A percentile compares a stretch with the other conserved stretches of the same genome.
These are phyloP conservation scores for Amazonetta brasiliensis DNA, from an alignment of 2,797 vertebrate species.

Conservation along the genomic window DNA sequence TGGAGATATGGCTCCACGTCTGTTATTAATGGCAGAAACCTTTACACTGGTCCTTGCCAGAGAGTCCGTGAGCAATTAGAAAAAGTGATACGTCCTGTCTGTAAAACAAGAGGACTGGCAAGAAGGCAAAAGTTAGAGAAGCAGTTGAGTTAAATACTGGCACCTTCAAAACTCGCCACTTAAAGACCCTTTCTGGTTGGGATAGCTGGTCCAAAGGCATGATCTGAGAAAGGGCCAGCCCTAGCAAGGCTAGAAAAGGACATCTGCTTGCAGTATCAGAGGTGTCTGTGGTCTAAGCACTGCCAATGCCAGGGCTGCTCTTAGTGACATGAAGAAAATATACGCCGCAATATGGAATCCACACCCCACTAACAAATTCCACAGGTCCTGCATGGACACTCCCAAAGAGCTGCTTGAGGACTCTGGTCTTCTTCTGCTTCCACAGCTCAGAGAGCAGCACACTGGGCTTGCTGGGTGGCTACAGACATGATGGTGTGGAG, in stretches of 20 bases:
- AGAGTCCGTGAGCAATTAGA: neutral
- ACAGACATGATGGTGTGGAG: neutral
- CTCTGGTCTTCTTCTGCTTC: neutral
- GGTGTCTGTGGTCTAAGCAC: neutral
- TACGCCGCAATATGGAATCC: neutral
- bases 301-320: neutral
- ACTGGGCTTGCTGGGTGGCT: neutral
- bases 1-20: conserved; percentile 13
- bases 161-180: neutral
- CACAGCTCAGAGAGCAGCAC: neutral
- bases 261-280: neutral
- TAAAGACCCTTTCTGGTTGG: neutral
- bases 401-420: neutral
- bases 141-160: neutral
- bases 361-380: neutral
- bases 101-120: conserved; percentile 25
- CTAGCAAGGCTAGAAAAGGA: neutral
- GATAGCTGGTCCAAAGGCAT: neutral
- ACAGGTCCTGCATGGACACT: neutral
- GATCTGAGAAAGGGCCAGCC: neutral
- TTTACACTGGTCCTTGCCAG: neutral
- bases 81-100: conserved; percentile 33
- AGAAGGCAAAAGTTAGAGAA: conserved; percentile 25
- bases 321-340: neutral
- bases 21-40: conserved; percentile 46